A percentile compares a stretch with the other conserved stretches of the same genome.
phyloP scores from a whole-genome alignment of 2,797 vertebrate genomes.

The Phoxinus dragarum region DNA sequence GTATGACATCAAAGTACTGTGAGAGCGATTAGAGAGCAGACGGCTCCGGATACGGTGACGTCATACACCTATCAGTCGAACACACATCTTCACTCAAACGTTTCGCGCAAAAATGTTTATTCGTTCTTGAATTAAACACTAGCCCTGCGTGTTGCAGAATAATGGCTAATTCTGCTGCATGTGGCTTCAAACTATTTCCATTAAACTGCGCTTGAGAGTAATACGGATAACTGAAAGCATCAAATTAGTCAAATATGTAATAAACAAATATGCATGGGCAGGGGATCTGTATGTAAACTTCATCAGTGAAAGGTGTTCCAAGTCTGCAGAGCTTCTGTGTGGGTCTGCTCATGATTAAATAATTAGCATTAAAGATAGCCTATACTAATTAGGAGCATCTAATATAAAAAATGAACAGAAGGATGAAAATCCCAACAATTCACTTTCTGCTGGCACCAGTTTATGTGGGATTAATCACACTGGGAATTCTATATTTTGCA shows the following conservation, averaged over 20 bases:
- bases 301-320: slow-evolving; percentile 4
- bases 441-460: neutral
- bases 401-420: neutral
- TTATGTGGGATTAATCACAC: slow-evolving; percentile 19
- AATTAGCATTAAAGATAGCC: slow-evolving; percentile 23
- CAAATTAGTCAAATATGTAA: neutral
- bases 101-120: neutral
- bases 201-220: neutral
- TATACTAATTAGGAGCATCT: slow-evolving; percentile 2
- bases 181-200: neutral
- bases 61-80: neutral
- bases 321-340: neutral
- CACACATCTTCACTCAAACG: neutral
- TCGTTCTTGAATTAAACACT: neutral
- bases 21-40: neutral
- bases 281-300: neutral
- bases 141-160: neutral
- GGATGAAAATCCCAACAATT: slow-evolving; percentile 6
- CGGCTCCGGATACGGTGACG: no score
- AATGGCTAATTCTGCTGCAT: neutral
- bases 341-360: slow-evolving; percentile 3
- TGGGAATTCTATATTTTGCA: slow-evolving; percentile 9
- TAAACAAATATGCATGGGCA: neutral
- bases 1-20: neutral
- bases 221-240: neutral